A percentile compares a stretch with the other conserved stretches of the same genome.
phyloP scores from a whole-genome alignment of 2,888 invertebrate species.

The Camptogramma bilineatum region DNA sequence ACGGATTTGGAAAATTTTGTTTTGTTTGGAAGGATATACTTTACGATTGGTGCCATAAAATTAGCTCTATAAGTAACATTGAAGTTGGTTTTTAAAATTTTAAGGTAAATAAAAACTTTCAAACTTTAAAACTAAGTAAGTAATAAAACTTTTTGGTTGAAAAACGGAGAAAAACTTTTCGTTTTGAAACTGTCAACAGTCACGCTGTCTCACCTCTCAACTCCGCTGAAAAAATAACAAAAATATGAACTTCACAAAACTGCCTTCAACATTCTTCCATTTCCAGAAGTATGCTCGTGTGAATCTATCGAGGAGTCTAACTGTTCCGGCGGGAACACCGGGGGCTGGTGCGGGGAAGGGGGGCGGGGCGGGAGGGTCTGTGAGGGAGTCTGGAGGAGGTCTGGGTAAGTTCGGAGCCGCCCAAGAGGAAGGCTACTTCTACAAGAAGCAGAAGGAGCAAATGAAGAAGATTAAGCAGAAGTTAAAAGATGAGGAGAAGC shows the following conservation, averaged over 20 bases:
- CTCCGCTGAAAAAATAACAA: not conserved
- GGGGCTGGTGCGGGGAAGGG: slow-evolving; percentile 69
- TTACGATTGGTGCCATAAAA: too few relatives aligned
- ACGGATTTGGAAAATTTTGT: too few relatives aligned
- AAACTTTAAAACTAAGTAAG: too few relatives aligned
- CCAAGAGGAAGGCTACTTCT: slow-evolving; percentile 71
- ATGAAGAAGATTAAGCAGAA: slow-evolving; percentile 62
- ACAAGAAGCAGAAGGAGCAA: slow-evolving; percentile 61
- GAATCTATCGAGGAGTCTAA: slow-evolving; percentile 28
- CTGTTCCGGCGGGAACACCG: slow-evolving; percentile 45
- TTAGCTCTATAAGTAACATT: too few relatives aligned
- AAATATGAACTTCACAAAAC: slow-evolving; percentile 20
- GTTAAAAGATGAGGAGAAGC: slow-evolving; percentile 47
- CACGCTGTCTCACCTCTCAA: not conserved
- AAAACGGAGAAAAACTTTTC: not conserved
- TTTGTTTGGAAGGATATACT: too few relatives aligned
- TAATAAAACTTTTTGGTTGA: not conserved
- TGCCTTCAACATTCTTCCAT: slow-evolving; percentile 1
- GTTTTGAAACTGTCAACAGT: not conserved
- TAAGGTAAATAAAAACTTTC: too few relatives aligned
- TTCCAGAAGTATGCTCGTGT: not conserved
- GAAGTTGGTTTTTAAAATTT: too few relatives aligned
- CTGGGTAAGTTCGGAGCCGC: slow-evolving; percentile 65
- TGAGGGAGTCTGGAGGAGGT: slow-evolving; percentile 65
- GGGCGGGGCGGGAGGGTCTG: slow-evolving; percentile 63